Base-by-base conservation (phyloP, 2,888 invertebrate species). In the Drosophila quinaria region DNA sequence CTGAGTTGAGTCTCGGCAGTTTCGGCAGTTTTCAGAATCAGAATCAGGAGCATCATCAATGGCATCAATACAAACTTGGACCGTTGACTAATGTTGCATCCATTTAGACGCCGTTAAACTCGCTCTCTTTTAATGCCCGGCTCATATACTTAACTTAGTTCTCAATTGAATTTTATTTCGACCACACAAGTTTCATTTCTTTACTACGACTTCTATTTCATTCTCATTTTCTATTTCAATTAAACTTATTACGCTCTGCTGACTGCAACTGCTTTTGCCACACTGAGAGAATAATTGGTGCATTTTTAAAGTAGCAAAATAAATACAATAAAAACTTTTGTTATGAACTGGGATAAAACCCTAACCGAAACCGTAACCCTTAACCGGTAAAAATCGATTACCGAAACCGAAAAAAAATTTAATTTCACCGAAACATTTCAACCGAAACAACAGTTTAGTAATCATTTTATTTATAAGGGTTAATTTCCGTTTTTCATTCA, bases 71-170 rank as follows among this genome's bases (percentile, higher is more conserved):
- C n/a, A n/a, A 22, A 33, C 44, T 35, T 22, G 29, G 19, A 56
- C 33, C 44, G 54, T 55, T 76, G 73, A 73, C 69, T 73, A 69
- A 77, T 77, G 70, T 44, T 59, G 50, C 69, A 51, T 58, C 50
- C 64, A 63, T 42, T 72, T 54, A 13, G 69, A 19, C 25, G 47
- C 44, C 67, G 39, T 42, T 22, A 42, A 46, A 64, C 54, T 46
- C 13, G 17, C 31, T 67, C 50, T 60, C 6, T 5, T 25, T 6
- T 6, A 25, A 25, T 25, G 5, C 25, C 5, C 3, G 5, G 25
- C 6, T 25, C 25, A 25, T 25, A 25, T 25, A 72, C 35, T 55
- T 35, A 50, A 42, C 55, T 69, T 64, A 49, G 58, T 42, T 69
- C 55, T 61, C 50, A 70, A 55, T 61, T 55, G 58, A 22, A 29